phyloP scores from a whole-genome alignment of 2,888 invertebrate genomes.

The Acleris literana region DNA sequence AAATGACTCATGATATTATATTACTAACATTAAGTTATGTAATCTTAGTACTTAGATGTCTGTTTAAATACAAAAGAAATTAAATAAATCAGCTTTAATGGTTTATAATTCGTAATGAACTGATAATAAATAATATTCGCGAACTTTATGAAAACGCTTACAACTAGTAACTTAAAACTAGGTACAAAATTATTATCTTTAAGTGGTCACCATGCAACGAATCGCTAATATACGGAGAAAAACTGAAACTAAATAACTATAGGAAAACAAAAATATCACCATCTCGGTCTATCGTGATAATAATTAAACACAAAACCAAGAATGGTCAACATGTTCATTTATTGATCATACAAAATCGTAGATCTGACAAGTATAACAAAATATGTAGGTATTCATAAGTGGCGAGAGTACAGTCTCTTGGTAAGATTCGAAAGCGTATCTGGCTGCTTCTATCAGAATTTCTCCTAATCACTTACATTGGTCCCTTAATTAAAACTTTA shows the following conservation, averaged over 20 bases:
- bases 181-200: conserved; percentile 81
- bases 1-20: conserved; percentile 80
- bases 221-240: conserved; percentile 70
- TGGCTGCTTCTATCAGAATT: conserved; percentile 74
- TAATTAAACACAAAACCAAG: conserved; percentile 73
- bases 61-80: conserved; percentile 82
- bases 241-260: conserved; percentile 68
- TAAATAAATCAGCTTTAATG: conserved; percentile 82
- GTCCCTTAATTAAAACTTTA: conserved; percentile 83
- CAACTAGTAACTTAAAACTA: conserved; percentile 76
- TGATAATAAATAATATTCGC: conserved; percentile 83
- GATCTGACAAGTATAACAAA: conserved; percentile 63
- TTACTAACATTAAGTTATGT: conserved; percentile 78
- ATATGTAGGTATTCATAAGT: conserved; percentile 54
- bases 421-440: conserved; percentile 67
- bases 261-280: conserved; percentile 63
- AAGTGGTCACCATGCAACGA: conserved; percentile 76
- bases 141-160: conserved; percentile 80
- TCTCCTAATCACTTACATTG: conserved; percentile 82
- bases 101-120: conserved; percentile 81
- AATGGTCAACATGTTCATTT: conserved; percentile 68
- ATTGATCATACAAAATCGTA: conserved; percentile 71
- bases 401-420: conserved; percentile 72
- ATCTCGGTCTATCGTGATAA: conserved; percentile 57
- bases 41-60: conserved; percentile 74